Conservation (phyloP, 1,140 invertebrate genomes). For the Mamestra configurata region DNA sequence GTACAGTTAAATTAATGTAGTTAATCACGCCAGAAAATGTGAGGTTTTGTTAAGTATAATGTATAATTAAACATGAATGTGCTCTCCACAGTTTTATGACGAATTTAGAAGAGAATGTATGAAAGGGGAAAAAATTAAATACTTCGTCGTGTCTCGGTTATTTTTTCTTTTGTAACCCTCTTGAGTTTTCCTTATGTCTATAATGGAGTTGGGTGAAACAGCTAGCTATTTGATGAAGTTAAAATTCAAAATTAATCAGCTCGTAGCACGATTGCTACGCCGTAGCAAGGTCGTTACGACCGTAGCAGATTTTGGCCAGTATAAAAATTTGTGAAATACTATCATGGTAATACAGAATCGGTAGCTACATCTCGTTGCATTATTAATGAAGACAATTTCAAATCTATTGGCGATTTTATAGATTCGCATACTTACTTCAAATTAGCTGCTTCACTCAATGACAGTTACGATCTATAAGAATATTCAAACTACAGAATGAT, state of each 20-base stretch:
- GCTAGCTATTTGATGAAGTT: neutral
- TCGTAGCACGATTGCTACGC: neutral
- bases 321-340: too few species aligned
- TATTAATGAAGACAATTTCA: slow-evolving; percentile 6
- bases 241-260: neutral
- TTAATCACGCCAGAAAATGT: slow-evolving; percentile 82
- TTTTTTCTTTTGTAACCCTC: slow-evolving; percentile 73
- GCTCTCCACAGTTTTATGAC: slow-evolving; percentile 87
- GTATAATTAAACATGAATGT: slow-evolving; percentile 86
- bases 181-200: slow-evolving; percentile 21
- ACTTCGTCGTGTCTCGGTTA: slow-evolving; percentile 86
- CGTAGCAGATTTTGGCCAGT: too few species aligned
- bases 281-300: neutral
- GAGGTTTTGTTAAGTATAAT: slow-evolving; percentile 85
- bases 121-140: slow-evolving; percentile 86
- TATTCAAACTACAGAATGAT: neutral
- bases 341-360: too few species aligned
- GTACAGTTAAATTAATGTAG: slow-evolving; percentile 87
- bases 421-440: neutral
- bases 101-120: slow-evolving; percentile 87
- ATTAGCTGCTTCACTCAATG: neutral
- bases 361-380: too few species aligned
- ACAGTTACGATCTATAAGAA: neutral
- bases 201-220: neutral
- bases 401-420: neutral